These are phyloP conservation scores for Dioctria rufipes DNA, from an alignment of 2,888 invertebrate species.

Conservation along the genomic window DNA sequence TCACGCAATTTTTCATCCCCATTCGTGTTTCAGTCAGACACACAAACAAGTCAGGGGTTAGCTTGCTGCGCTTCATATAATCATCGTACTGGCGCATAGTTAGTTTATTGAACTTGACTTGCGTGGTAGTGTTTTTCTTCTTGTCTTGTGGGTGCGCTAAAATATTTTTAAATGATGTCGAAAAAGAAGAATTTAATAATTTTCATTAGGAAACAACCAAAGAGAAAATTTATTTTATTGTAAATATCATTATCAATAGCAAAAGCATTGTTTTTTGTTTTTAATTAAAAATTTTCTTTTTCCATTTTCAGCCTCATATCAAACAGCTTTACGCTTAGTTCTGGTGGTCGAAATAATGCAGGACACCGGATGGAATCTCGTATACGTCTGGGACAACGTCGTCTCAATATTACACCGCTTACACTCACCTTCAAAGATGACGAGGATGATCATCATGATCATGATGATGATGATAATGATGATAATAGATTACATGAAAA, in stretches of 20 bases:
- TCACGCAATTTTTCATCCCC: conserved; percentile 27
- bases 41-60: background rate
- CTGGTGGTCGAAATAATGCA: conserved; percentile 72
- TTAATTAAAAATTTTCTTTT: conserved; percentile 49
- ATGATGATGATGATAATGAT: no score
- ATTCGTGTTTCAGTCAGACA: background rate
- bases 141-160: conserved; percentile 6
- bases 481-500: no score
- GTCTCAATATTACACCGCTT: conserved; percentile 53
- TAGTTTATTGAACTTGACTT: conserved; percentile 36
- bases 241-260: background rate
- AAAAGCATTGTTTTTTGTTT: background rate
- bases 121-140: conserved; percentile 19
- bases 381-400: conserved; percentile 53
- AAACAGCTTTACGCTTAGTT: conserved; percentile 74
- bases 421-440: conserved; percentile 42
- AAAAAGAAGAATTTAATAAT: conserved; percentile 18
- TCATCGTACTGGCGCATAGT: conserved; percentile 29
- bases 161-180: conserved; percentile 32
- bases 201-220: background rate
- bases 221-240: conserved; percentile 30
- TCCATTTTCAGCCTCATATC: conserved; percentile 72
- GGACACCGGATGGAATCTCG: conserved; percentile 66
- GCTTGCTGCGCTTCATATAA: background rate
- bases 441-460: no score